Evolutionary conservation across 2,888 invertebrate genomes (phyloP).

Genomic region (Trissolcus brochymenae): DNA sequence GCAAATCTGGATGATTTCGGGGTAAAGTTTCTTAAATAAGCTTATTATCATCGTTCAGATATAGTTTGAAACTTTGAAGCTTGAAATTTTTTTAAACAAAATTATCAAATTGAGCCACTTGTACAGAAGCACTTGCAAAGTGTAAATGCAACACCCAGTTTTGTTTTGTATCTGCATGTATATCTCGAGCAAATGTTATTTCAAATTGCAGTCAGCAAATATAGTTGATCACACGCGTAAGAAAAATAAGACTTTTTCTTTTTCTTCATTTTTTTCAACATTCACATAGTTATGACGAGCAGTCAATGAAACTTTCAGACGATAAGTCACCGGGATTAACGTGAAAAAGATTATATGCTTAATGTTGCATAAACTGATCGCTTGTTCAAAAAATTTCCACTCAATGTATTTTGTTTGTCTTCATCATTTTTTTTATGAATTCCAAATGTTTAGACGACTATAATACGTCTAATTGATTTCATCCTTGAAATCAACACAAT

Average conservation of each 20-base stretch:
- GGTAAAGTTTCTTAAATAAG: constrained; percentile 8
- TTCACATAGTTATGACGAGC: no score
- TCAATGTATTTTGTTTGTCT: no score
- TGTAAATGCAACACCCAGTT: constrained; percentile 13
- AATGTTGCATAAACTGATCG: no score
- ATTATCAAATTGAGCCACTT: not conserved
- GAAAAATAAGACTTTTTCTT: no score
- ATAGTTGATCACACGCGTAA: constrained; percentile 6
- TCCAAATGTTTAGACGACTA: no score
- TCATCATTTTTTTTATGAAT: no score
- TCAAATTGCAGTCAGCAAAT: constrained; percentile 26
- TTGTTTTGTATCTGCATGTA: constrained; percentile 4
- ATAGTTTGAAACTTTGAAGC: not conserved
- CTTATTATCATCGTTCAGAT: not conserved
- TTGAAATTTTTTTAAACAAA: not conserved
- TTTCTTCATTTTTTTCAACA: no score
- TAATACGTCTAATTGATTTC: not conserved
- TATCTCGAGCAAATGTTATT: constrained; percentile 25
- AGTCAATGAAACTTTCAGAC: no score
- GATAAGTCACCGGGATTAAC: no score
- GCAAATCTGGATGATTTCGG: constrained; percentile 11
- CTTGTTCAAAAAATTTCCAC: no score
- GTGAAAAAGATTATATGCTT: no score
- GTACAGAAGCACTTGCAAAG: constrained; percentile 21
- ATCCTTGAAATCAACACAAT: constrained; percentile 10